phyloP scores from a whole-genome alignment of 2,797 vertebrate species.

The Pangasius larnaudii region DNA sequence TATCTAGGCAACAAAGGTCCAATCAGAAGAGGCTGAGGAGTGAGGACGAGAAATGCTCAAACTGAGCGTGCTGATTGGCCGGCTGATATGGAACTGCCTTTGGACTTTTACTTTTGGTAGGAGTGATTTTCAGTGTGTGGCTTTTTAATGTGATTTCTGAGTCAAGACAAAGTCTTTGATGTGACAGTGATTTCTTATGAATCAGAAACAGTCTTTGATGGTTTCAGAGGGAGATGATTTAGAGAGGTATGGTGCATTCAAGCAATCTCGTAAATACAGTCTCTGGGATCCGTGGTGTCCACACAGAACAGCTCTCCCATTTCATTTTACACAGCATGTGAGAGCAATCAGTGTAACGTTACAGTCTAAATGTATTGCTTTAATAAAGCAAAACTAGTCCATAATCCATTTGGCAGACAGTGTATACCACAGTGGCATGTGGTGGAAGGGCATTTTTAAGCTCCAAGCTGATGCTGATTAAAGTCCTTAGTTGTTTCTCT shows the following conservation, averaged over 20 bases:
- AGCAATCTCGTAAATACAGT: conserved; percentile 11
- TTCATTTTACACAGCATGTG: background rate
- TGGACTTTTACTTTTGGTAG: conserved; percentile 67
- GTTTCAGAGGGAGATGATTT: conserved; percentile 2
- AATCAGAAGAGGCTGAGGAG: conserved; percentile 87
- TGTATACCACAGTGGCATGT: conserved; percentile 6
- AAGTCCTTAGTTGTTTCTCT: conserved; percentile 30
- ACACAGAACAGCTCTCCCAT: conserved; percentile 1
- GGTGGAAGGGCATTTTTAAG: conserved; percentile 27
- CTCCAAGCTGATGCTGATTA: conserved; percentile 49
- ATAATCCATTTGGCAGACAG: conserved; percentile 45
- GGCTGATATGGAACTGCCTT: conserved; percentile 75
- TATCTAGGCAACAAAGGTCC: conserved; percentile 96
- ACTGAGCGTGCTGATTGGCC: conserved; percentile 76
- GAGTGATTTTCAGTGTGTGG: conserved; percentile 35
- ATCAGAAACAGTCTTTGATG: conserved; percentile 39
- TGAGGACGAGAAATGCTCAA: conserved; percentile 76
- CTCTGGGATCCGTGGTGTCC: conserved; percentile 3
- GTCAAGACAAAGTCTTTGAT: conserved; percentile 38
- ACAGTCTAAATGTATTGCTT: conserved; percentile 18
- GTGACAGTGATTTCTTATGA: conserved; percentile 9
- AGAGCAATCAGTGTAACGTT: conserved; percentile 10
- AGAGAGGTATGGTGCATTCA: background rate
- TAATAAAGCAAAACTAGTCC: conserved; percentile 38
- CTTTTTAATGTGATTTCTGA: background rate